Evolutionary conservation across 2,888 invertebrate genomes (phyloP), one percentile per base, ranked within the genome.

Genomic region (Ephialtes manifestator): DNA sequence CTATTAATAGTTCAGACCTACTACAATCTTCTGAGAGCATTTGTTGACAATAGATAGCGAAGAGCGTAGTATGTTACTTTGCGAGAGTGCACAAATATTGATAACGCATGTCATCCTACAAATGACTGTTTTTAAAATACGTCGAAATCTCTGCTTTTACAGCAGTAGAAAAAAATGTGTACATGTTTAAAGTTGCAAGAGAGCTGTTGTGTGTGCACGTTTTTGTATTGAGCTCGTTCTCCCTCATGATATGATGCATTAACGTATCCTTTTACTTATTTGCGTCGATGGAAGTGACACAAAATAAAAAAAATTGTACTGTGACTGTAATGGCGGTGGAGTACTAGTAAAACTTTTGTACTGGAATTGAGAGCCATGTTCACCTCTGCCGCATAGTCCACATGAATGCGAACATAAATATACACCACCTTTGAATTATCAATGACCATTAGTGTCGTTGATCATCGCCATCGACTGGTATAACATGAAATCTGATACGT

Each of bases 401-500:
- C 58, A 31, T 8, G 48, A 28, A 43, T 2, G 39, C 4, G 13
- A 48, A 63, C 63, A 35, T 48, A 63, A 31, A 65, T 53, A 48
- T 39, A 53, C 53, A 8, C 4, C 13, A 51, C 67, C 58, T 81
- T 81, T 68, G 77, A 83, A 86, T 82, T 79, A 81, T 82, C 80
- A 77, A 86, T 86, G 82, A 72, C 82, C 84, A 86, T 86, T 86
- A 84, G 77, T 43, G 53, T 20, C 43, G 24, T 55, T 53, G 75
- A 65, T n/a, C n/a, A n/a, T n/a, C n/a, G n/a, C 35, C 24, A 18
- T 35, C 53, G 24, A 48, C 28, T 11, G 70, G 13, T 5, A 53
- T 53, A 68, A 46, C 53, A 63, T 15, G 39, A 72, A 76, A 74
- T 72, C 72, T 76, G 58, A 65, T 74, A 31, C 39, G 65, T 60